Evolutionary conservation across 2,888 invertebrate genomes (phyloP).

Genomic region (Agrypnus murinus): DNA sequence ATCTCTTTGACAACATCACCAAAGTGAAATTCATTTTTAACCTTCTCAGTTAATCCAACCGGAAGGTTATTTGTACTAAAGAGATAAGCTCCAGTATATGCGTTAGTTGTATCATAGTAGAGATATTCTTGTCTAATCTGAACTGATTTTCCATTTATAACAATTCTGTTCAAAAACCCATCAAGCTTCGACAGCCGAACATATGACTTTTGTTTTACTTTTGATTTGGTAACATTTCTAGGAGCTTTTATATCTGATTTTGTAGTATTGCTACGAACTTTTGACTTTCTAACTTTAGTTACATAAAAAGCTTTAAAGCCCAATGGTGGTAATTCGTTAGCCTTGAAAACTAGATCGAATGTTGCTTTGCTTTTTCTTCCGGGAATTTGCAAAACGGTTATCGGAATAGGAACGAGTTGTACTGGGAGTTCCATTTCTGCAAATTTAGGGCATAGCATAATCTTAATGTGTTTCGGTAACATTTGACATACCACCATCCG

Average conservation of each 20-base stretch:
- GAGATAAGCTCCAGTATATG: conserved; percentile 94
- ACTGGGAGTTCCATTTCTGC: background rate
- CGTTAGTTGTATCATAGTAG: conserved; percentile 78
- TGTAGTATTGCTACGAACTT: too few relatives aligned
- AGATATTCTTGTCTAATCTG: conserved; percentile 78
- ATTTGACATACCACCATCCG: too few relatives aligned
- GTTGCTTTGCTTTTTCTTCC: conserved; percentile 76
- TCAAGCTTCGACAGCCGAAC: conserved; percentile 49
- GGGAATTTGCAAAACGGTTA: conserved; percentile 74
- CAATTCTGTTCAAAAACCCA: conserved; percentile 74
- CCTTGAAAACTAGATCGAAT: conserved; percentile 81
- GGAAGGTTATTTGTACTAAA: conserved; percentile 76
- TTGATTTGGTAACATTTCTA: too few relatives aligned
- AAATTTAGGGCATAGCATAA: too few relatives aligned
- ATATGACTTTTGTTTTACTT: background rate
- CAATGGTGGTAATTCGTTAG: conserved; percentile 77
- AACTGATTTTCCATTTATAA: conserved; percentile 68
- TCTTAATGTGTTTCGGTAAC: too few relatives aligned
- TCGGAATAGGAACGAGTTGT: conserved; percentile 75
- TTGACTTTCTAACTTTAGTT: too few relatives aligned
- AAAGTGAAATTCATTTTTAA: conserved; percentile 59
- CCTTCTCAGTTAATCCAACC: conserved; percentile 28
- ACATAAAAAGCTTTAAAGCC: conserved; percentile 85
- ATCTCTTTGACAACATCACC: conserved; percentile 76
- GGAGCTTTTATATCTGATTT: too few relatives aligned